Conservation (phyloP, 2,888 invertebrate species). For the Lepidocyrtoides sp. region DNA sequence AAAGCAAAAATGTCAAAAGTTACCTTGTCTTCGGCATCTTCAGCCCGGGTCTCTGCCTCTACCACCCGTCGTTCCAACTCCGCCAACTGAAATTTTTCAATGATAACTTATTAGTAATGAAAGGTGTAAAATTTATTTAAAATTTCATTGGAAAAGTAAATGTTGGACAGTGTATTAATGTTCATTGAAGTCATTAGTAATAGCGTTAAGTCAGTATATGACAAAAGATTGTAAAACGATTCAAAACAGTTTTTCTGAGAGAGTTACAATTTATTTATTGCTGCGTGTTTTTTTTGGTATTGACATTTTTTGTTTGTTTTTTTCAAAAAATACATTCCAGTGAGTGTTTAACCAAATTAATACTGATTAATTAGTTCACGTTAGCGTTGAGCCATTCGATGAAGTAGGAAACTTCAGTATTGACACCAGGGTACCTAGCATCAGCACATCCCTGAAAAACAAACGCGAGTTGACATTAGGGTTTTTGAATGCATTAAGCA, state of each 20-base stretch:
- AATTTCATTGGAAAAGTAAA: too few species aligned
- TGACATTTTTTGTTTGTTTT: background rate
- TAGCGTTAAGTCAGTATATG: too few species aligned
- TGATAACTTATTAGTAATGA: background rate
- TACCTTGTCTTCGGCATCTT: slow-evolving; percentile 98
- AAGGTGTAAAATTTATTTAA: too few species aligned
- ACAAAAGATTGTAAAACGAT: too few species aligned
- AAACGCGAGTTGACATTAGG: too few species aligned
- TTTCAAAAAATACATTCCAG: background rate
- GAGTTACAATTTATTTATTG: background rate
- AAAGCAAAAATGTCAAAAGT: slow-evolving; percentile 45
- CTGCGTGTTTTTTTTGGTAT: background rate
- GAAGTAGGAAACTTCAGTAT: slow-evolving; percentile 45
- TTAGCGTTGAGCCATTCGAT: slow-evolving; percentile 38
- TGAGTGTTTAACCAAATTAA: too few species aligned
- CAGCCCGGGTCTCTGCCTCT: slow-evolving; percentile 97
- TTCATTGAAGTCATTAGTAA: too few species aligned
- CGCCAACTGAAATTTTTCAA: slow-evolving; percentile 92
- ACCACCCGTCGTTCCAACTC: slow-evolving; percentile 97
- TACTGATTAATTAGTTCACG: slow-evolving; percentile 31
- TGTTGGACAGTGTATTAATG: too few species aligned
- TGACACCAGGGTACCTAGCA: slow-evolving; percentile 32
- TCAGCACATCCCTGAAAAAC: slow-evolving; percentile 52
- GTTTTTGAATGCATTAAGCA: too few species aligned
- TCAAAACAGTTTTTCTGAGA: background rate